A percentile compares a stretch with the other conserved stretches of the same genome.
Evolutionary conservation across 2,888 invertebrate species (phyloP).

Genomic region (Notodonta ziczac): DNA sequence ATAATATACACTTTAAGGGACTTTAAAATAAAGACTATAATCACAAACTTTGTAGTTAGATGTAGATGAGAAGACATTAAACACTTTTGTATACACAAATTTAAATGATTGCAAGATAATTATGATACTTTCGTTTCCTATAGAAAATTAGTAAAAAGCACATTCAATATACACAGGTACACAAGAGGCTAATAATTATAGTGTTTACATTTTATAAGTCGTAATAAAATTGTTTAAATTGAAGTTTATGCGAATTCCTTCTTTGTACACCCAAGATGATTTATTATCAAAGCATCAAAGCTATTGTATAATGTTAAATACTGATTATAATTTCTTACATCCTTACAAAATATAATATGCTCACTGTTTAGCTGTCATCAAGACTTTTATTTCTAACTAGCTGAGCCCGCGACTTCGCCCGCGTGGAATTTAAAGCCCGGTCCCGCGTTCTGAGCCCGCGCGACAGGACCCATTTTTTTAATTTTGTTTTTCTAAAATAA

Average conservation of each 20-base stretch:
- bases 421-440: no score
- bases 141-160: background rate
- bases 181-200: constrained; percentile 34
- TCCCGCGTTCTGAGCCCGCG: no score
- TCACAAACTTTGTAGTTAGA: background rate
- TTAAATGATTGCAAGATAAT: background rate
- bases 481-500: no score
- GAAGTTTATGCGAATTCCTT: constrained; percentile 15
- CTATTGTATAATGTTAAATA: constrained; percentile 25
- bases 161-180: background rate
- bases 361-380: constrained; percentile 66
- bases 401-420: no score
- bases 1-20: background rate
- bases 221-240: constrained; percentile 2
- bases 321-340: constrained; percentile 41
- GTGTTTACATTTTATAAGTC: constrained; percentile 16
- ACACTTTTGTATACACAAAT: background rate
- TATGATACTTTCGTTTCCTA: no score
- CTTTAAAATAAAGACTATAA: background rate
- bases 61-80: background rate
- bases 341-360: constrained; percentile 62
- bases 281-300: constrained; percentile 8
- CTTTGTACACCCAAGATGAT: constrained; percentile 24
- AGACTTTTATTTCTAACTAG: constrained; percentile 28
- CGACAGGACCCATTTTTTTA: no score